Percentiles rank a stretch among this genome's conserved stretches.
These are phyloP conservation scores for Myathropa florea DNA, from an alignment of 2,888 invertebrate species.

Conservation along the genomic window DNA sequence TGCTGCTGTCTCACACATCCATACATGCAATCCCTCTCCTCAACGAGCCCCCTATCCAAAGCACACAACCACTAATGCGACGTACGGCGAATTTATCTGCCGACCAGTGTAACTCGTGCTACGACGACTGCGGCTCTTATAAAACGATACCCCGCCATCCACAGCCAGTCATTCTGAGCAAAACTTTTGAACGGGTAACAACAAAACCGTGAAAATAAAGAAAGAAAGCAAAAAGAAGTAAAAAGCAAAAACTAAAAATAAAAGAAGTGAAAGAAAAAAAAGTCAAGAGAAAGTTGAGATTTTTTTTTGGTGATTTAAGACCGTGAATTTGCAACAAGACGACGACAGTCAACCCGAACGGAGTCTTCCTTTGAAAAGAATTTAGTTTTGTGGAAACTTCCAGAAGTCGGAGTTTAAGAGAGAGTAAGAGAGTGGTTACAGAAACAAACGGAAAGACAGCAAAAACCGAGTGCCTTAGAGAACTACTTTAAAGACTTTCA, in stretches of 20 bases:
- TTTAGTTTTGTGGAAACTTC: conserved; percentile 33
- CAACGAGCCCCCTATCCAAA: neutral
- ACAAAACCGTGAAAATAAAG: conserved; percentile 18
- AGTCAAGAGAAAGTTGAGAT: neutral
- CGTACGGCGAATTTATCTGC: neutral
- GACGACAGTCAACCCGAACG: conserved; percentile 7
- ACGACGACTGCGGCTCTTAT: conserved; percentile 60
- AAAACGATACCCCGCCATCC: conserved; percentile 73
- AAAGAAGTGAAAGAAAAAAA: conserved; percentile 20
- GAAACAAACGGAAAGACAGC: conserved; percentile 42
- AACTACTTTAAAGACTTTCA: conserved; percentile 30
- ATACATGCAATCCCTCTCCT: neutral
- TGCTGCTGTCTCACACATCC: conserved; percentile 3
- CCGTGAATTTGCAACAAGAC: neutral
- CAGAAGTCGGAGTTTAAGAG: conserved; percentile 14
- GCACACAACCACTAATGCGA: neutral
- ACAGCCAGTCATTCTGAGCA: conserved; percentile 75
- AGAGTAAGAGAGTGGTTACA: conserved; percentile 2
- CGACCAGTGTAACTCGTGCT: neutral
- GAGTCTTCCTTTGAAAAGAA: neutral
- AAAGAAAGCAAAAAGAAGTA: conserved; percentile 7
- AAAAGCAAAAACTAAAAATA: conserved; percentile 18
- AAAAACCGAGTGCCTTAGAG: conserved; percentile 52
- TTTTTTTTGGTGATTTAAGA: neutral
- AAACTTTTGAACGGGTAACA: conserved; percentile 74